phyloP scores from a whole-genome alignment of 2,888 invertebrate genomes.

The Fissipunctia ypsillon region DNA sequence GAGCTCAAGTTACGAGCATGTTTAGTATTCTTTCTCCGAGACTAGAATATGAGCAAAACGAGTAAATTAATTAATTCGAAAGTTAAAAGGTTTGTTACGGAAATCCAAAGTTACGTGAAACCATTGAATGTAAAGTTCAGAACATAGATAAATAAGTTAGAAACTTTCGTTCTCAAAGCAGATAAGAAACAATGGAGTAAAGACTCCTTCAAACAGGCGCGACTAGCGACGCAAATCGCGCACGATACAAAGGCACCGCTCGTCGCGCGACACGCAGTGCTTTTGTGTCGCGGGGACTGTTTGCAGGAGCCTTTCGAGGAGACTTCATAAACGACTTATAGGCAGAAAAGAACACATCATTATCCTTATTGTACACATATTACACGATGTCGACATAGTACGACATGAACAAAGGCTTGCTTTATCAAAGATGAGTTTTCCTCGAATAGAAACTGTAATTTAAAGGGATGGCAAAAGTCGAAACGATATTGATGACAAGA shows the following conservation, averaged over 20 bases:
- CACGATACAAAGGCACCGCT: too few species aligned
- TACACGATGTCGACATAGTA: neutral
- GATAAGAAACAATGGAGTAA: slow-evolving; percentile 21
- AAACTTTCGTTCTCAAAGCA: slow-evolving; percentile 18
- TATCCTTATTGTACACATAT: slow-evolving; percentile 5
- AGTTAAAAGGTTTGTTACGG: neutral
- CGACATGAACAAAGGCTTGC: neutral
- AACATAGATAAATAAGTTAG: slow-evolving; percentile 31
- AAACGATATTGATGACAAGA: slow-evolving; percentile 13
- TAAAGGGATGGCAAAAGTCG: neutral
- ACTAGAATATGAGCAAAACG: slow-evolving; percentile 23
- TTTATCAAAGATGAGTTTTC: neutral
- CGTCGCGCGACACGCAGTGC: too few species aligned
- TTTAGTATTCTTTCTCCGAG: slow-evolving; percentile 44
- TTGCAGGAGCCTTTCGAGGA: neutral
- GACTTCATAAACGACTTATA: slow-evolving; percentile 18
- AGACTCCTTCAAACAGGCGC: too few species aligned
- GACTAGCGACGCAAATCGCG: too few species aligned
- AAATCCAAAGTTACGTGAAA: slow-evolving; percentile 1
- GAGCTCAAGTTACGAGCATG: slow-evolving; percentile 43
- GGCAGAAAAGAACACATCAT: neutral
- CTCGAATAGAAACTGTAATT: neutral
- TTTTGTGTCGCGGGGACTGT: too few species aligned
- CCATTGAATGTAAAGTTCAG: slow-evolving; percentile 24
- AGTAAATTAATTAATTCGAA: slow-evolving; percentile 31